These are phyloP conservation scores for Neuroterus valhalla DNA, from an alignment of 1,140 invertebrate species.

Conservation along the genomic window DNA sequence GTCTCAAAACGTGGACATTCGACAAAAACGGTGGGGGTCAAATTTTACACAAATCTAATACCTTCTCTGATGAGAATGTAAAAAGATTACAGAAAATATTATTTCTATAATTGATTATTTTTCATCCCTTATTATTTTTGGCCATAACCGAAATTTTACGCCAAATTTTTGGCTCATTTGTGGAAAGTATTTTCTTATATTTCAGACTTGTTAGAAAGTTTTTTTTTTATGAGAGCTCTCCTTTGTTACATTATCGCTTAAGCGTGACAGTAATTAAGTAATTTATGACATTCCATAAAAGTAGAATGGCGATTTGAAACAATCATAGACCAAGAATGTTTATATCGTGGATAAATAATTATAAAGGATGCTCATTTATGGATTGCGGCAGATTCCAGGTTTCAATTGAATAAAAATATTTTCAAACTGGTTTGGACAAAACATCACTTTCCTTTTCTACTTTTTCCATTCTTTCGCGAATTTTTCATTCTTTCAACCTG, in stretches of 20 bases:
- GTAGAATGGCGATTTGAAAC: background rate
- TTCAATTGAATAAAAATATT: too few relatives aligned
- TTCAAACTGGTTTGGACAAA: too few relatives aligned
- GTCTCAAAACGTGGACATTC: too few relatives aligned
- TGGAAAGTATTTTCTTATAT: background rate
- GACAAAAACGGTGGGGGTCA: too few relatives aligned
- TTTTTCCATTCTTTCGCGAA: too few relatives aligned
- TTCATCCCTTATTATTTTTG: background rate
- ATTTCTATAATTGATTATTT: background rate
- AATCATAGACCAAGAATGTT: background rate
- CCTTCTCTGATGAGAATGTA: too few relatives aligned
- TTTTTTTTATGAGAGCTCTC: background rate
- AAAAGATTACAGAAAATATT: too few relatives aligned
- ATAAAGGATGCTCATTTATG: background rate
- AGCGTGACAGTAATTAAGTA: slow-evolving; percentile 36
- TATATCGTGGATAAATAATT: background rate
- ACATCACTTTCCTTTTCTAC: too few relatives aligned
- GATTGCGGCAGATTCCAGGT: too few relatives aligned
- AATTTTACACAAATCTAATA: too few relatives aligned
- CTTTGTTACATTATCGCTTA: slow-evolving; percentile 2
- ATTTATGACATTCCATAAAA: slow-evolving; percentile 45
- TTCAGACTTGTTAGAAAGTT: background rate
- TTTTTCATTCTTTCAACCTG: too few relatives aligned
- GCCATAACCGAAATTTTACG: too few relatives aligned
- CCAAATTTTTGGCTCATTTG: background rate